Evolutionary conservation across 2,797 vertebrate genomes (phyloP).

Genomic region (Pseudopleuronectes americanus): DNA sequence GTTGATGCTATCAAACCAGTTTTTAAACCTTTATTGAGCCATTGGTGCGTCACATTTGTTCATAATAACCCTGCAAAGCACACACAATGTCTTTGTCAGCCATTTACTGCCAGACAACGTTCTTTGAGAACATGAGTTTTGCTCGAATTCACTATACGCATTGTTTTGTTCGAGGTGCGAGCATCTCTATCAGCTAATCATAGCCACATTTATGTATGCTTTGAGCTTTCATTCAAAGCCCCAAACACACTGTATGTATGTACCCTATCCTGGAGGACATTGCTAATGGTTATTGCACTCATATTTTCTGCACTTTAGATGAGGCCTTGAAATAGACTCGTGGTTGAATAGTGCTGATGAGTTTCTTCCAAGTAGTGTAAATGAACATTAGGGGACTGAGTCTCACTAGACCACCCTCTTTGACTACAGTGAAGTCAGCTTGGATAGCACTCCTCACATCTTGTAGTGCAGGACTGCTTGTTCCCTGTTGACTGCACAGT

Average conservation of each 20-base stretch:
- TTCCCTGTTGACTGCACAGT: conserved; percentile 38
- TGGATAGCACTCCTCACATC: conserved; percentile 40
- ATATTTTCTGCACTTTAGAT: conserved; percentile 64
- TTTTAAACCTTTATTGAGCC: conserved; percentile 11
- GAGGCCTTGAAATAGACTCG: conserved; percentile 59
- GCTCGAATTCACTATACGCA: conserved; percentile 15
- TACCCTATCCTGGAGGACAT: conserved; percentile 56
- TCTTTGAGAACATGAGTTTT: conserved; percentile 8
- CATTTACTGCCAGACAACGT: conserved; percentile 6
- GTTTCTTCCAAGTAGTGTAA: conserved; percentile 50
- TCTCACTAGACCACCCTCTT: conserved; percentile 37
- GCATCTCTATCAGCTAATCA: conserved; percentile 37
- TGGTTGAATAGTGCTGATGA: conserved; percentile 55
- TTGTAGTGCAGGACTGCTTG: conserved; percentile 36
- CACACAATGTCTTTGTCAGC: conserved; percentile 25
- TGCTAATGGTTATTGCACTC: conserved; percentile 63
- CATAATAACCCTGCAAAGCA: conserved; percentile 13
- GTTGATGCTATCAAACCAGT: conserved; percentile 9
- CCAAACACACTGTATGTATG: conserved; percentile 42
- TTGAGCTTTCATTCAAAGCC: conserved; percentile 68
- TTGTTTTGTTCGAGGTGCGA: conserved; percentile 6
- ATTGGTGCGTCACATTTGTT: not conserved
- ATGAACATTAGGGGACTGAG: conserved; percentile 62
- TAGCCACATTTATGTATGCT: conserved; percentile 49
- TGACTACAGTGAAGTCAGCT: conserved; percentile 35